Evolutionary conservation across 2,113 vertebrate species (phyloP), one percentile per base, ranked within the genome.

Genomic region (Pongo pygmaeus): DNA sequence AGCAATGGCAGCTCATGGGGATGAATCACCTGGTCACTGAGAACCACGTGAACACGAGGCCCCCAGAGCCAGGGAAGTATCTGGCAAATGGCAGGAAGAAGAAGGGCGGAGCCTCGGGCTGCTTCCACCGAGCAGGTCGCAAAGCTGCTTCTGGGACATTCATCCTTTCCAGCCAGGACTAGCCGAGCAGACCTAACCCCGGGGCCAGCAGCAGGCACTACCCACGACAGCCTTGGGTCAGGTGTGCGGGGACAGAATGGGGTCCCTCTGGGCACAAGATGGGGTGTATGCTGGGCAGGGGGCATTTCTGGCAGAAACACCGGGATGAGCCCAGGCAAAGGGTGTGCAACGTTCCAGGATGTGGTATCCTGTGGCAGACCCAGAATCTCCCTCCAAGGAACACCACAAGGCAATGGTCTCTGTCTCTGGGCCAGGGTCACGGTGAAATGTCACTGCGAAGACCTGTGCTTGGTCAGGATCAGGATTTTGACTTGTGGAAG

Each of bases 1-100:
- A 0, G 1, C 2, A 2, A 4, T 9, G 0, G 5, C 17, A 10
- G 50, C 72, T 61, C 35, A 0, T 0, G 1, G 20, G 0, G 27
- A 11, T 8, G 1, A 13, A 6, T 2, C 12, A 0, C 1, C 12
- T 2, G 3, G 77, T 12, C 4, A 3, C n/a, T 0, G 0, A 20
- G 7, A 1, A 7, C 22, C 30, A 1, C 1, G 2, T 1, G 52
- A 38, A 2, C 0, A 0, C 8, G 2, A 13, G 20, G 75, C 4
- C n/a, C 0, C 0, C 32, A 11, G 79, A 17, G 13, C 32, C 3
- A 0, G 30, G 67, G 74, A 16, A 0, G 35, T 4, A 6, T 14
- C 25, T 32, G 40, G 11, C 1, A 8, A 69, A 46, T 0, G 14
- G 35, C 2, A 0, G 4, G 69, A 0, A 30, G 13, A 16, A 4